Percentiles rank a stretch among this genome's conserved stretches.
These are phyloP conservation scores for Drosophila setifemur DNA, from an alignment of 1,140 invertebrate species.

Conservation along the genomic window DNA sequence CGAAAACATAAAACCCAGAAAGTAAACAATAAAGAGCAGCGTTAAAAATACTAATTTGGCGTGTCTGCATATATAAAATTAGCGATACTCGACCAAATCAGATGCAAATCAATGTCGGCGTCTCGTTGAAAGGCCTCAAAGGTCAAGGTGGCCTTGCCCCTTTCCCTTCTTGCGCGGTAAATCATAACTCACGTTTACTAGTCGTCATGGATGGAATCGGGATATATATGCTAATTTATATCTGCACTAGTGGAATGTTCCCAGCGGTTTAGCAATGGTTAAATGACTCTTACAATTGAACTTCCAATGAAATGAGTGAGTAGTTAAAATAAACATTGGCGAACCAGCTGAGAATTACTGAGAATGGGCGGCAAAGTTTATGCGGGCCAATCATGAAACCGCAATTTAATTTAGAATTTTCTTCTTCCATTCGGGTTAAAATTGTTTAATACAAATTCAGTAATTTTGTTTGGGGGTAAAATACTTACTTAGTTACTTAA, in stretches of 20 bases:
- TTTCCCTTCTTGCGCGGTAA: slow-evolving; percentile 13
- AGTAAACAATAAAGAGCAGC: slow-evolving; percentile 32
- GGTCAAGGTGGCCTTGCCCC: slow-evolving; percentile 53
- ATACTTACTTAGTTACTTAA: background rate
- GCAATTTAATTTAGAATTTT: too few relatives aligned
- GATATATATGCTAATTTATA: background rate
- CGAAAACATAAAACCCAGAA: slow-evolving; percentile 25
- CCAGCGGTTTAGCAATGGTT: background rate
- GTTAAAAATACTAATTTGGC: background rate
- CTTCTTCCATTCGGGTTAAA: too few relatives aligned
- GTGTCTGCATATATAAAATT: background rate
- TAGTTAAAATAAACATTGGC: slow-evolving; percentile 29
- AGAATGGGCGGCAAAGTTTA: slow-evolving; percentile 1
- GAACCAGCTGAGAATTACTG: slow-evolving; percentile 32
- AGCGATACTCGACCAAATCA: background rate
- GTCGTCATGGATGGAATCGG: background rate
- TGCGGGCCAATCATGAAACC: background rate
- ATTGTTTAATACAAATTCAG: too few relatives aligned
- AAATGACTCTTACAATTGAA: background rate
- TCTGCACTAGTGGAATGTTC: background rate
- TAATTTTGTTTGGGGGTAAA: too few relatives aligned
- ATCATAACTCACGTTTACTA: slow-evolving; percentile 36
- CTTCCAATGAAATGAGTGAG: background rate
- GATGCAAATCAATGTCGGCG: slow-evolving; percentile 21
- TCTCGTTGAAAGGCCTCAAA: slow-evolving; percentile 25